Evolutionary conservation across 2,888 invertebrate species (phyloP).

Genomic region (Vannuccia rotundouncinata): DNA sequence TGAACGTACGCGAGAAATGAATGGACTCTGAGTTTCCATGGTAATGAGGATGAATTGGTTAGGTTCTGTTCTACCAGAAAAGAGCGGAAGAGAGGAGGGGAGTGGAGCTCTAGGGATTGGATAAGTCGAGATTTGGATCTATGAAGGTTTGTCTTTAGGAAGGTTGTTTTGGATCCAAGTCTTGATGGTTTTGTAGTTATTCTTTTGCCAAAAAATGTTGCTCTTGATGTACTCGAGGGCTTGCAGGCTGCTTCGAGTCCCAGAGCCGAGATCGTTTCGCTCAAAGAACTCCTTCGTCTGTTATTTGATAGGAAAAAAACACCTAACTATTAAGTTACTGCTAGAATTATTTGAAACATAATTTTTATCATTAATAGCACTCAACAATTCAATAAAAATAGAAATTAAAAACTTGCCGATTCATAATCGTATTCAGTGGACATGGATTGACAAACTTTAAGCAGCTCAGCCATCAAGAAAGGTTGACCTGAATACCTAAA

Average conservation of each 20-base stretch:
- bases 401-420: neutral
- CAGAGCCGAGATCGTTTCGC: conserved; percentile 25
- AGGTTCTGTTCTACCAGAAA: too few species aligned
- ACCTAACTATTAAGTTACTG: neutral
- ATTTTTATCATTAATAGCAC: neutral
- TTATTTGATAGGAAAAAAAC: neutral
- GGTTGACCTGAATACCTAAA: neutral
- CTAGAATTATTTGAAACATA: neutral
- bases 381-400: neutral
- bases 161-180: neutral
- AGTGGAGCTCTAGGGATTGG: too few species aligned
- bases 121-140: too few species aligned
- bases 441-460: neutral
- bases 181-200: conserved; percentile 2
- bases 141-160: too few species aligned
- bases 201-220: conserved; percentile 31
- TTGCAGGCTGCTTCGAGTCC: conserved; percentile 18
- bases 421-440: conserved; percentile 7
- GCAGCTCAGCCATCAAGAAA: neutral
- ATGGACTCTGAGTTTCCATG: too few species aligned
- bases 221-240: conserved; percentile 28
- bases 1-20: too few species aligned
- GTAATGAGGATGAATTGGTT: too few species aligned
- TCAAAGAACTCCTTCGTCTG: conserved; percentile 23
- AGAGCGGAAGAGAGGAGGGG: too few species aligned